phyloP scores from a whole-genome alignment of 2,888 invertebrate genomes.

The Lymantria monacha region DNA sequence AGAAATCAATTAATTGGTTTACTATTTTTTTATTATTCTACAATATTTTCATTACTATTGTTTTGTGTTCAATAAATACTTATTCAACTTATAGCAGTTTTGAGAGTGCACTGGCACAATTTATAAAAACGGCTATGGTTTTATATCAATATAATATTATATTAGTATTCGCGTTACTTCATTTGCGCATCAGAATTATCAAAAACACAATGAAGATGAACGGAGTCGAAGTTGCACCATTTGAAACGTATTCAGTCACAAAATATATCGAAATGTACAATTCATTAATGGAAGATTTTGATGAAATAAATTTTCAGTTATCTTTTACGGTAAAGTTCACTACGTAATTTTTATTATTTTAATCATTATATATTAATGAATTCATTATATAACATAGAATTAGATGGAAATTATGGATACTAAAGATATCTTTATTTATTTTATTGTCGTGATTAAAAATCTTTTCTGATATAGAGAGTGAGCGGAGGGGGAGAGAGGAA shows the following conservation, averaged over 20 bases:
- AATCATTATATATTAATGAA: no score
- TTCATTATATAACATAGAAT: no score
- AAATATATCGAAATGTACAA: background rate
- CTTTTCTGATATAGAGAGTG: no score
- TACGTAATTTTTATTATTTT: no score
- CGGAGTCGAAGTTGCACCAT: background rate
- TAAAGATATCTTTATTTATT: no score
- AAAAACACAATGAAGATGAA: background rate
- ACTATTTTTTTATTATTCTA: background rate
- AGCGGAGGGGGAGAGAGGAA: no score
- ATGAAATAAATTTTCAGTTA: background rate
- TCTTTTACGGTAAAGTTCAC: background rate
- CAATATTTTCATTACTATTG: background rate
- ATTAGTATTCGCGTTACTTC: background rate
- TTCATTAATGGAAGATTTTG: background rate
- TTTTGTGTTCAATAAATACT: background rate
- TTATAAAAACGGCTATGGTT: background rate
- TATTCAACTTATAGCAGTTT: background rate
- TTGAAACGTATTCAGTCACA: background rate
- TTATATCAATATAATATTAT: background rate
- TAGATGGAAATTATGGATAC: no score
- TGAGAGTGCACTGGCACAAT: background rate
- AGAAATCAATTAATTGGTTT: background rate
- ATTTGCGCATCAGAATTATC: background rate
- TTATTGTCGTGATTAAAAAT: no score